phyloP scores from a whole-genome alignment of 2,888 invertebrate species.

The Troglohyphantes excavatus region DNA sequence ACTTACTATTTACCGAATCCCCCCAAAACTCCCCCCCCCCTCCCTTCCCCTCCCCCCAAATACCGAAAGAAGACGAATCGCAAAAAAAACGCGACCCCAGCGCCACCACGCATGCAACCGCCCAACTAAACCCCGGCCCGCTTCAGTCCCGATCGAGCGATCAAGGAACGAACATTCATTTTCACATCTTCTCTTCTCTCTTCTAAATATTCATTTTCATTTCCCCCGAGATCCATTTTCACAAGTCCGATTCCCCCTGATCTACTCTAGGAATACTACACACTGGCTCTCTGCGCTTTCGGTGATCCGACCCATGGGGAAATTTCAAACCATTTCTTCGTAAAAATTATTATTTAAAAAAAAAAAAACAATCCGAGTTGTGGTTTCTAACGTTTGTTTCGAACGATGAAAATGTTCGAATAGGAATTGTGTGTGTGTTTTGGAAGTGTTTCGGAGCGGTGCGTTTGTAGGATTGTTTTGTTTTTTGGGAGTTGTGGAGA shows the following conservation, averaged over 20 bases:
- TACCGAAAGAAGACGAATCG: background rate
- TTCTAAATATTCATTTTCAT: background rate
- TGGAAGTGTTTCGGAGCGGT: background rate
- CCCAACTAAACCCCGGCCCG: constrained; percentile 42
- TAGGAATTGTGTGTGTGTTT: background rate
- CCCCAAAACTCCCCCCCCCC: background rate
- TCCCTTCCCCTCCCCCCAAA: too few relatives aligned
- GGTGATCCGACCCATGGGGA: background rate
- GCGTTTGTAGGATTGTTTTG: background rate
- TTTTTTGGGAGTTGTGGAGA: background rate
- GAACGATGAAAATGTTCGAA: background rate
- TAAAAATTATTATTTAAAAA: background rate
- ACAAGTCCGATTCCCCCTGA: too few relatives aligned
- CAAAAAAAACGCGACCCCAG: background rate
- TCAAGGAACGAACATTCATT: background rate
- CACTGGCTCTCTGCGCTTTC: too few relatives aligned
- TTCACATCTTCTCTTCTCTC: too few relatives aligned
- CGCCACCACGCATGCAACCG: constrained; percentile 62
- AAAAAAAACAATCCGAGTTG: too few relatives aligned
- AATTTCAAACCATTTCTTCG: background rate
- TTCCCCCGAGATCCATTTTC: too few relatives aligned
- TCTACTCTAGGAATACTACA: background rate
- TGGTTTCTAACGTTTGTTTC: background rate
- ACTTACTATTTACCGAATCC: background rate
- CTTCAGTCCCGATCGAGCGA: constrained; percentile 46